Conservation (phyloP, 2,888 invertebrate species). For the Macropis europaea region DNA sequence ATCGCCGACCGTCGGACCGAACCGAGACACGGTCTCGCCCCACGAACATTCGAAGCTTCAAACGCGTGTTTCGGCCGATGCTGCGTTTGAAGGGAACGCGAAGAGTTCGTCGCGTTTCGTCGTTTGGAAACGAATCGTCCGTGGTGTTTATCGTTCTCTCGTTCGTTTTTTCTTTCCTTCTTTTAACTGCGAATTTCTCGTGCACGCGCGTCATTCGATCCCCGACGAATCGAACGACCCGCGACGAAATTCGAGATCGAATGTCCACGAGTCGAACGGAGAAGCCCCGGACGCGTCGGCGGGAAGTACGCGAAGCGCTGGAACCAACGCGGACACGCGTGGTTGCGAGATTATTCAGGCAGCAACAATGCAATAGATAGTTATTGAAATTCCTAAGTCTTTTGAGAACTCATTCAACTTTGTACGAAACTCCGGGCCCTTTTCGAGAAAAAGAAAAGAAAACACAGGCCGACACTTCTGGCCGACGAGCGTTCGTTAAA, state of each 20-base stretch:
- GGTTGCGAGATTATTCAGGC: constrained; percentile 45
- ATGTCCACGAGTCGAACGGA: background rate
- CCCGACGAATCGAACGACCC: background rate
- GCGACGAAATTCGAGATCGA: background rate
- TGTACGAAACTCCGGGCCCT: constrained; percentile 43
- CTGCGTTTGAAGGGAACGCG: background rate
- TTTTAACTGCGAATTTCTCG: background rate
- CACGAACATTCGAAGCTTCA: background rate
- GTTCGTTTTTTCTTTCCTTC: background rate
- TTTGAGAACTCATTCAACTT: constrained; percentile 53
- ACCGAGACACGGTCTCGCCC: background rate
- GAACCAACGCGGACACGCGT: constrained; percentile 13
- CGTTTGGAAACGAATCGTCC: no score
- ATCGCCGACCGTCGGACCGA: background rate
- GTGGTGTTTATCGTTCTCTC: background rate
- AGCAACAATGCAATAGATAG: constrained; percentile 69
- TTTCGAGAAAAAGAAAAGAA: no score
- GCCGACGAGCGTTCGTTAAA: constrained; percentile 39
- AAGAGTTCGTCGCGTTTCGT: no score
- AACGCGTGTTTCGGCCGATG: background rate
- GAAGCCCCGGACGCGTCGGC: no score
- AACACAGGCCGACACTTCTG: constrained; percentile 22
- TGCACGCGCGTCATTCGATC: background rate
- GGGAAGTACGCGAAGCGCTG: background rate
- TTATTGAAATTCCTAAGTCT: constrained; percentile 59